These are phyloP conservation scores for Paedocypris sp. DNA, from an alignment of 2,113 vertebrate species.

Conservation along the genomic window DNA sequence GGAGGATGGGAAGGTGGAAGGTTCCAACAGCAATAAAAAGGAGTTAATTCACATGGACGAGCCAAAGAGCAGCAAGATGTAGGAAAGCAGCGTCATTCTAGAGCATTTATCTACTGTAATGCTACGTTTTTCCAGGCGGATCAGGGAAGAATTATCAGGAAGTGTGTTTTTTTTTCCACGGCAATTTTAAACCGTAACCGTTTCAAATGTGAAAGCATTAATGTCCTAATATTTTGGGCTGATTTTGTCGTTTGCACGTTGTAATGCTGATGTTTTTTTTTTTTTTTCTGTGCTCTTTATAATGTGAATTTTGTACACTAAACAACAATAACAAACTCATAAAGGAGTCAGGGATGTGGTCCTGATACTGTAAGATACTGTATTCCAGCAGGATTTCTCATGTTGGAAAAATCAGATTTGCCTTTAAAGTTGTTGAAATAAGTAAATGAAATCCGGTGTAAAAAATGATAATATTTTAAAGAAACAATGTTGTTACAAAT, in stretches of 20 bases:
- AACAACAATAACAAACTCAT: too few species aligned
- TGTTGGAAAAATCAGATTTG: not conserved
- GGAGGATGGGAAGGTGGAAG: conserved; percentile 19
- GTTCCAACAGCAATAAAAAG: conserved; percentile 16
- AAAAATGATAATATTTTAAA: too few species aligned
- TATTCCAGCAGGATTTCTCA: too few species aligned
- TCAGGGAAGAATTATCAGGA: not conserved
- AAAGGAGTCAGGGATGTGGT: too few species aligned
- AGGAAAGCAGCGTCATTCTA: conserved; percentile 27
- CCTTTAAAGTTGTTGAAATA: not conserved
- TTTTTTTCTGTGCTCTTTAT: too few species aligned
- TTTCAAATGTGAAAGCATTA: not conserved
- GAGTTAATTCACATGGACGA: conserved; percentile 6
- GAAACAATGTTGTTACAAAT: not conserved
- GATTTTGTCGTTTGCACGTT: conserved; percentile 1
- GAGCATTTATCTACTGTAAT: not conserved
- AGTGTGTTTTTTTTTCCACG: not conserved
- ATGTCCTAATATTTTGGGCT: not conserved
- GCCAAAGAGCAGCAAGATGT: conserved; percentile 64
- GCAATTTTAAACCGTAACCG: not conserved
- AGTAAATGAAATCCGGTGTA: not conserved
- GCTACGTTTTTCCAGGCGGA: not conserved
- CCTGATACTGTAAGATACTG: too few species aligned
- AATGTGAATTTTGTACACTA: too few species aligned
- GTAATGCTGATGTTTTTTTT: not conserved